These are phyloP conservation scores for Tenebrio molitor DNA, from an alignment of 1,140 invertebrate species.

Conservation along the genomic window DNA sequence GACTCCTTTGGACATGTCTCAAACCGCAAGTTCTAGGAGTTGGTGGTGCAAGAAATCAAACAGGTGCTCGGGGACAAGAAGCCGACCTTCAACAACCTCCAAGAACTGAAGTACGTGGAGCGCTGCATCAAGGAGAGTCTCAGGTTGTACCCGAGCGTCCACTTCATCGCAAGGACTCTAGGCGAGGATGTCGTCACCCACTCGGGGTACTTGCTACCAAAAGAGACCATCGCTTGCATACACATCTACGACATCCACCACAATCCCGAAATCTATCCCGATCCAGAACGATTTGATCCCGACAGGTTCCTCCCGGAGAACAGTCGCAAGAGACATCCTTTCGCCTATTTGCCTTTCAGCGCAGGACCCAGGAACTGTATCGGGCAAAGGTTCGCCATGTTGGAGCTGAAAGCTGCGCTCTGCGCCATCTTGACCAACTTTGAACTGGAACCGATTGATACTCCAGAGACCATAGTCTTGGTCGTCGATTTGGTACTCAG, in stretches of 20 bases:
- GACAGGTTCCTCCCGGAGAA: conserved; percentile 76
- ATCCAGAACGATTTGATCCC: conserved; percentile 77
- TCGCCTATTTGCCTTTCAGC: conserved; percentile 75
- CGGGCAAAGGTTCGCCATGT: conserved; percentile 82
- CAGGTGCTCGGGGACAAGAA: conserved; percentile 67
- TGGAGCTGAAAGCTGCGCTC: conserved; percentile 81
- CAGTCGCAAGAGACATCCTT: conserved; percentile 66
- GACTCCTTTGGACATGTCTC: no score
- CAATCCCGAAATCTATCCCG: conserved; percentile 67
- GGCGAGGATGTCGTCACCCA: conserved; percentile 67
- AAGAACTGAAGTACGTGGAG: conserved; percentile 76
- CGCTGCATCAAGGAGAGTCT: conserved; percentile 75
- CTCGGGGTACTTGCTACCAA: neutral
- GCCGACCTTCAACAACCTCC: conserved; percentile 65
- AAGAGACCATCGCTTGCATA: conserved; percentile 44
- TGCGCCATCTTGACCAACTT: conserved; percentile 77
- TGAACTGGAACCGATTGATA: conserved; percentile 63
- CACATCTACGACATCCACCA: conserved; percentile 49
- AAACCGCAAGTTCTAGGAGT: neutral
- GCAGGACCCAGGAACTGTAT: conserved; percentile 76
- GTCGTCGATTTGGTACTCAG: no score
- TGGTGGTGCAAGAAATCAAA: conserved; percentile 70
- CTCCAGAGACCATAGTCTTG: conserved; percentile 53
- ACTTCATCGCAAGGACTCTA: conserved; percentile 72
- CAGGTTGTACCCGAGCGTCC: conserved; percentile 77